Base-by-base conservation (phyloP, 2,113 vertebrate genomes). In the Tamias sibiricus region DNA sequence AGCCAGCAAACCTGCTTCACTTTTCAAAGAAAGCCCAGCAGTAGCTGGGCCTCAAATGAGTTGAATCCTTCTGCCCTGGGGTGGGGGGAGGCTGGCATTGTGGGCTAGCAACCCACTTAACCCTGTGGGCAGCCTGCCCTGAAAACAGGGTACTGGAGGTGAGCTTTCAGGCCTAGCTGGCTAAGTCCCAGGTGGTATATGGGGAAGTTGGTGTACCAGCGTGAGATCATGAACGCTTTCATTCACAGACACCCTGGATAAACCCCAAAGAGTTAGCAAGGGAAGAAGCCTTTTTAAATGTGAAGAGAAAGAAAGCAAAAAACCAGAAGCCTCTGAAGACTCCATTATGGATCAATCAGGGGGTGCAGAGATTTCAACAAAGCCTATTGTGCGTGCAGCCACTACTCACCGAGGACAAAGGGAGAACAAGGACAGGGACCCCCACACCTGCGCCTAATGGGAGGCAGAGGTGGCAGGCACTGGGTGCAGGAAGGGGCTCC, bases 311-410 rank as follows among this genome's bases (percentile, higher is more conserved):
- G 86, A 88, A 91, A 95, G 0, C 62, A 81, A 44, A 94, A 49
- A 92, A 82, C 96, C 83, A 28, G 87, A 93, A 97, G 9, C 47
- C 54, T 79, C 35, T 75, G 64, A 93, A 92, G 42, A 83, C 49
- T 71, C 93, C 97, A 95, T 96, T 86, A 90, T 57, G 47, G 85
- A 79, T 91, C 80, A 79, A 85, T 28, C 30, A 3, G 16, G 16
- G 32, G 1, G 28, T 26, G 8, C 80, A 16, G 35, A 92, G 95
- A 96, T 87, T 44, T 0, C 72, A 96, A 80, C 87, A 66, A 22
- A 10, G 44, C 40, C 93, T 59, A 47, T 95, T 95, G 93, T 97
- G 68, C 1, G 14, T 16, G 0, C 85, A 14, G 71, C 44, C 16
- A 76, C 8, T 22, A 57, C 35, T 28, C 6, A 3, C 12, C 40